Conservation (phyloP, 2,113 vertebrate genomes). For the Athene cunicularia region DNA sequence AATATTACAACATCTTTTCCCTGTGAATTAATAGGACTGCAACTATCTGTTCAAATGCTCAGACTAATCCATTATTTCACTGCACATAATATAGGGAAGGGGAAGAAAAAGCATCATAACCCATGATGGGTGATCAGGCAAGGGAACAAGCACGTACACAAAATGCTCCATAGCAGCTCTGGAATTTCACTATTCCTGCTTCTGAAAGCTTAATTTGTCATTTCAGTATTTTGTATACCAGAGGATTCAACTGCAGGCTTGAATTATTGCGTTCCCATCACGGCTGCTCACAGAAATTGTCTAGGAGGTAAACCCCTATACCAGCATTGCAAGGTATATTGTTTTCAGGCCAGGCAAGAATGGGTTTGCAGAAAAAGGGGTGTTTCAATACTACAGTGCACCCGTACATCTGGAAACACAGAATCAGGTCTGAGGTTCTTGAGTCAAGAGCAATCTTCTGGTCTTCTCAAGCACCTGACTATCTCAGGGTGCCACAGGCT, state of each 20-base stretch:
- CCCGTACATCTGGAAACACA: not conserved
- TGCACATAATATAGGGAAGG: not conserved
- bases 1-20: constrained; percentile 13
- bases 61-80: constrained; percentile 26
- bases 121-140: not conserved
- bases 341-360: not conserved
- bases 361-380: not conserved
- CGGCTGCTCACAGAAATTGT: not conserved
- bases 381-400: not conserved
- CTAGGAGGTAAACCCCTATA: not conserved
- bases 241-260: constrained; percentile 19
- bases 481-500: not conserved
- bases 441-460: not conserved
- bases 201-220: constrained; percentile 54
- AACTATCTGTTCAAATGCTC: not conserved
- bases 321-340: not conserved
- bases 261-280: not conserved
- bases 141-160: not conserved
- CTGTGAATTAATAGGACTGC: not conserved
- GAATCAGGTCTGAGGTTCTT: not conserved
- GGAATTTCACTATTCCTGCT: not conserved
- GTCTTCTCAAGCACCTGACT: not conserved
- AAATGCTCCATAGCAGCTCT: not conserved
- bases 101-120: constrained; percentile 18
- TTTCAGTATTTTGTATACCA: not conserved